Conservation (phyloP, 2,888 invertebrate genomes). For the Melanotus villosus region DNA sequence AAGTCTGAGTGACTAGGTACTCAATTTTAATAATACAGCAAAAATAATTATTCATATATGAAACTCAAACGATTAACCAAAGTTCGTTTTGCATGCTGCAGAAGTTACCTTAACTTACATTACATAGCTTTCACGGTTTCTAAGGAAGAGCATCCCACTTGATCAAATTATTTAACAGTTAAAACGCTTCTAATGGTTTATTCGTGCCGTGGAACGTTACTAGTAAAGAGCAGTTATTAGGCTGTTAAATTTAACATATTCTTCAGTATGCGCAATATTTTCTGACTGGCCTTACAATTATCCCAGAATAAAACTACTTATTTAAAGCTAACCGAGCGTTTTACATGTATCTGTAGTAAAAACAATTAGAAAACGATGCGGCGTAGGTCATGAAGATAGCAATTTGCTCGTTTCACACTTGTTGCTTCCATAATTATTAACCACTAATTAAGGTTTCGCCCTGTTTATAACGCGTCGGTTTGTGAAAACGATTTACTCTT, state of each 20-base stretch:
- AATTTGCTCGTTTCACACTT: slow-evolving; percentile 7
- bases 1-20: too few relatives aligned
- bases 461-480: neutral
- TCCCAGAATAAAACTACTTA: neutral
- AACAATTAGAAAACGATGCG: slow-evolving; percentile 13
- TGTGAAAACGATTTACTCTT: neutral
- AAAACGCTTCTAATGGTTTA: slow-evolving; percentile 4
- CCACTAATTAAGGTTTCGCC: slow-evolving; percentile 1
- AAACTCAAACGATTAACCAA: too few relatives aligned
- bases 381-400: neutral
- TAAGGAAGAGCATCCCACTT: neutral
- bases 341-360: neutral
- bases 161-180: slow-evolving; percentile 17
- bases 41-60: too few relatives aligned
- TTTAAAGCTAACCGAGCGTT: neutral
- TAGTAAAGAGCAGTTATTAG: neutral
- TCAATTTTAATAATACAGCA: too few relatives aligned
- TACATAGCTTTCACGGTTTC: too few relatives aligned
- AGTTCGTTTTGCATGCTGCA: too few relatives aligned
- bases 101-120: too few relatives aligned
- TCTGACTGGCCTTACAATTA: slow-evolving; percentile 2
- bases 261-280: neutral
- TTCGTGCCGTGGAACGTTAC: neutral
- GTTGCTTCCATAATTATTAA: slow-evolving; percentile 12
- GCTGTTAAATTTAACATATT: slow-evolving; percentile 5